phyloP scores from a whole-genome alignment of 2,113 vertebrate genomes.

The Cyprinodon variegatus region DNA sequence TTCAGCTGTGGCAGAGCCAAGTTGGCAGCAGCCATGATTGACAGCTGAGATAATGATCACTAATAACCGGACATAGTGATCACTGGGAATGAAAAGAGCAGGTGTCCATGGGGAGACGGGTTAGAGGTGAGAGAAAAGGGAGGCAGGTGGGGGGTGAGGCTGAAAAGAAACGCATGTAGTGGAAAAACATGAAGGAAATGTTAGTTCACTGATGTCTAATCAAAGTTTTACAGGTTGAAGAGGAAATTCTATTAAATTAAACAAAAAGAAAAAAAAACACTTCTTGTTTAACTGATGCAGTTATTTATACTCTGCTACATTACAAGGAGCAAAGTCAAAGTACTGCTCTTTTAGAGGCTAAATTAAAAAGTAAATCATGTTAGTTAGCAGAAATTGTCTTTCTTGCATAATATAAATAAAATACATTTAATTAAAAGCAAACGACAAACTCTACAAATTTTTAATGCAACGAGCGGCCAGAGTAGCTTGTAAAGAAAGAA shows the following conservation, averaged over 20 bases:
- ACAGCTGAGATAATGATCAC: constrained; percentile 74
- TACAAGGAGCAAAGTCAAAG: neutral
- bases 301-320: neutral
- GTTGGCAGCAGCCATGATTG: constrained; percentile 64
- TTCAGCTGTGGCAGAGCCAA: constrained; percentile 10
- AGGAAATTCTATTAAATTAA: neutral
- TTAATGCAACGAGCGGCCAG: neutral
- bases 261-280: neutral
- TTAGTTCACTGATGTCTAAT: constrained; percentile 56
- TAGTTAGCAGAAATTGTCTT: neutral
- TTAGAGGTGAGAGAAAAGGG: constrained; percentile 61
- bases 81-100: constrained; percentile 14
- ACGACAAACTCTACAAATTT: too few relatives aligned
- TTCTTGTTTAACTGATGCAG: neutral
- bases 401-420: neutral
- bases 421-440: neutral
- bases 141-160: constrained; percentile 54
- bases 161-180: constrained; percentile 30
- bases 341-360: neutral
- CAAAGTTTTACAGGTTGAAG: constrained; percentile 11
- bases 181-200: constrained; percentile 45
- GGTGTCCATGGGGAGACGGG: constrained; percentile 25
- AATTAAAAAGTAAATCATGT: neutral
- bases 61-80: constrained; percentile 68
- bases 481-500: neutral